Base-by-base conservation (phyloP, 2,797 vertebrate genomes). In the Champsocephalus gunnari region DNA sequence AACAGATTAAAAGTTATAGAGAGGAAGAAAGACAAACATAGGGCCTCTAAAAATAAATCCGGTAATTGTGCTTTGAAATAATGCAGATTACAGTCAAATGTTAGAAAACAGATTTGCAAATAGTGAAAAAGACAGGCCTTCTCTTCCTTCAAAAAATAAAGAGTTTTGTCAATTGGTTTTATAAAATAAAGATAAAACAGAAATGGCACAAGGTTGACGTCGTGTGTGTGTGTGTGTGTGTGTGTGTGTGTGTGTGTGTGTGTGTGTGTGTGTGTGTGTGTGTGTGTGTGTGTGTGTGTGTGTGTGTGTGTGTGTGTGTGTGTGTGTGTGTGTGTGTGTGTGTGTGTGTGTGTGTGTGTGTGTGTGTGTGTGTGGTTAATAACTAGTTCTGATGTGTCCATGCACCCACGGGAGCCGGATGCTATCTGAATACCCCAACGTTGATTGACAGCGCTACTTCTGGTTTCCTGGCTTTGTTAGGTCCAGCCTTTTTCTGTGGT, bases 391-490 rank as follows among this genome's bases (percentile, higher is more conserved):
- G 63, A 74, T 73, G 60, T 71, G 60, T 80, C 58, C 49, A 5
- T 62, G 58, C 57, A 55, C 28, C 47, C 45, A 5, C 17, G 13
- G n/a, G 54, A 65, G 59, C 28, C 10, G 34, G 64, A 19, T 50
- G 73, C 81, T 94, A 94, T 93, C 92, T 94, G 86, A 96, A 96
- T 9, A 86, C 87, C 24, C 94, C 93, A 7, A 96, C 95, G 13
- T 85, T 95, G 85, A 96, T 96, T 1, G 95, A 96, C 59, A 96
- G 92, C n/a, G 91, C 90, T 86, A 95, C 92, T 89, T 96, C 95
- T 71, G 94, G 92, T 81, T 94, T 96, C 75, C 94, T 93, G 73
- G 77, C 64, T 85, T 94, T 95, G 70, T 71, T 74, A 49, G 72
- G 45, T 55, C 74, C 89, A 2, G 66, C 53, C 57, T 92, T 95